Base-by-base conservation (phyloP, 2,797 vertebrate species). In the Alca torda region DNA sequence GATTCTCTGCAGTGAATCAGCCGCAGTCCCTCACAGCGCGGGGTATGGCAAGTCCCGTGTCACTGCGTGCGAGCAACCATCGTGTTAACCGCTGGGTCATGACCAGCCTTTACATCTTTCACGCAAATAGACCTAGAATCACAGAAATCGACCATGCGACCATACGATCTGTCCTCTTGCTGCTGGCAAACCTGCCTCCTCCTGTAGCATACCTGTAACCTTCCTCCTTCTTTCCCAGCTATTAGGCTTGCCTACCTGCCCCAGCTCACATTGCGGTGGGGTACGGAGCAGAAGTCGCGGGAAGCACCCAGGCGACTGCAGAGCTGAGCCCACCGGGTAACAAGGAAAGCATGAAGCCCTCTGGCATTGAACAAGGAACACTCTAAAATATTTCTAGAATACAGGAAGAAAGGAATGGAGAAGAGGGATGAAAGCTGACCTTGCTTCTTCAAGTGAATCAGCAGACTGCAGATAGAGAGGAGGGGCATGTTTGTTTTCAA, bases 51-150 rank as follows among this genome's bases (percentile, higher is more conserved):
- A 15, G 9, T 28, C 35, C 64, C 0, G 0, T 4, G 9, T 16
- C 50, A 31, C 53, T 46, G 33, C 35, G 15, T 1, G 21, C 11
- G 39, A 88, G 35, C 5, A 18, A n/a, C 31, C 37, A 8, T 2
- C 2, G 0, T 8, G 31, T 4, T 50, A 41, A 43, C 35, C 0
- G 3, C 0, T 30, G 37, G 11, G 35, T 61, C 45, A 50, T 5
- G 24, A 39, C 13, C 46, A 64, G 10, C n/a, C 56, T 80, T 30
- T 60, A 57, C 60, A 41, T 26, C 46, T 53, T 43, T 28, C 50
- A 33, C 1, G 3, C 25, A 23, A 75, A 74, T 2, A 77, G 18
- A 73, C 79, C 5, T 5, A 45, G 45, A 45, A 19, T 19, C 45
- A 45, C 45, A 19, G 45, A 19, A 19, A 45, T 45, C 18, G 9